phyloP scores from a whole-genome alignment of 2,797 vertebrate genomes.

The Cossypha niveicapilla region DNA sequence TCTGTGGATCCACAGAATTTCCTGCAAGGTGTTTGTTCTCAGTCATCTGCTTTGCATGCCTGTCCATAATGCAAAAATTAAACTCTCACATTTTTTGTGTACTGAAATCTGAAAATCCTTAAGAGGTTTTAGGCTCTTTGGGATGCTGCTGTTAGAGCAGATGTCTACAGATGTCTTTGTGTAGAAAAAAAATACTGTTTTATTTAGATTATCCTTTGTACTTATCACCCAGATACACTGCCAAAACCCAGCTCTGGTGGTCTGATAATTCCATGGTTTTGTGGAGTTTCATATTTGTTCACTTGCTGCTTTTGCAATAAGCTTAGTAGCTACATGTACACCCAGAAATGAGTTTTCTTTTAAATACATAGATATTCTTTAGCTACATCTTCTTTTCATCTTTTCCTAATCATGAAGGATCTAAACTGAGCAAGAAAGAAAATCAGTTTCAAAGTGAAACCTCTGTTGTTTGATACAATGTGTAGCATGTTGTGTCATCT shows the following conservation, averaged over 20 bases:
- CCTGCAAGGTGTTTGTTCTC: background rate
- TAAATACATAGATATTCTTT: background rate
- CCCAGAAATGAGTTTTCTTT: background rate
- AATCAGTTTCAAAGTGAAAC: background rate
- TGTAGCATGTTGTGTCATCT: background rate
- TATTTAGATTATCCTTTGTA: background rate
- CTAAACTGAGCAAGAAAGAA: background rate
- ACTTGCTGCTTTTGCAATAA: background rate
- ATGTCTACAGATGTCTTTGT: background rate
- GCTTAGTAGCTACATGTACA: background rate
- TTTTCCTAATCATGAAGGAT: background rate
- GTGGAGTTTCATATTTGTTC: background rate
- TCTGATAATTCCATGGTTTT: background rate
- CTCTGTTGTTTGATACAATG: background rate
- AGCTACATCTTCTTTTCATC: background rate
- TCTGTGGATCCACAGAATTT: background rate
- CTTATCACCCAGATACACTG: background rate
- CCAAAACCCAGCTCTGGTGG: background rate
- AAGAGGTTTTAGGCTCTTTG: background rate
- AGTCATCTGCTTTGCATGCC: background rate
- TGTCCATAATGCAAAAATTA: background rate
- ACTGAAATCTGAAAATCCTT: background rate
- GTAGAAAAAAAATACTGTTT: background rate
- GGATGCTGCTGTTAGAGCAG: background rate
- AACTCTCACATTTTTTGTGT: accelerated